These are phyloP conservation scores for Biston betularia DNA, from an alignment of 2,888 invertebrate species.

Conservation along the genomic window DNA sequence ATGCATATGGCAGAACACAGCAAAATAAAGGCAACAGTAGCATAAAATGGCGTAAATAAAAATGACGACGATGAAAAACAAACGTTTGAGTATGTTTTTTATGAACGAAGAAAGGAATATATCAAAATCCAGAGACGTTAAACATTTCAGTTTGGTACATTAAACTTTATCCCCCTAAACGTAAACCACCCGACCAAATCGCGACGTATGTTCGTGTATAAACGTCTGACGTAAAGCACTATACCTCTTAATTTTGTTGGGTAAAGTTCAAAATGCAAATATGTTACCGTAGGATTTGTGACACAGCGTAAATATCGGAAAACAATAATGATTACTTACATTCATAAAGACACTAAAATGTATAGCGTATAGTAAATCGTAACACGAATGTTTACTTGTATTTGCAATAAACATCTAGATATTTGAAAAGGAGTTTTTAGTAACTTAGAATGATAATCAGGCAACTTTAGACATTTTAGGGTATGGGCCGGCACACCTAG, in stretches of 20 bases:
- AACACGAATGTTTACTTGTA: too few relatives aligned
- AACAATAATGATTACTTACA: conserved; percentile 12
- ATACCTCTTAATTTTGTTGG: conserved; percentile 48
- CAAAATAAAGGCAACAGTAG: not conserved
- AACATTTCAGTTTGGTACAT: conserved; percentile 62
- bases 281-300: not conserved
- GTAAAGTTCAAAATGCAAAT: conserved; percentile 12
- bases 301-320: conserved; percentile 9
- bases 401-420: too few relatives aligned
- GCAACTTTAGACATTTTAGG: too few relatives aligned
- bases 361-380: not conserved
- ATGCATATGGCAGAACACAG: not conserved
- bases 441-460: too few relatives aligned
- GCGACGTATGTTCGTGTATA: conserved; percentile 44
- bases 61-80: not conserved
- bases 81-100: not conserved
- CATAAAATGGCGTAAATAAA: not conserved
- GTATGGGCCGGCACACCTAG: too few relatives aligned
- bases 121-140: conserved; percentile 39
- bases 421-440: too few relatives aligned
- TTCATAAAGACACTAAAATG: not conserved
- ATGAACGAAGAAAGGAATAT: not conserved
- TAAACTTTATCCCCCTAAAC: conserved; percentile 57
- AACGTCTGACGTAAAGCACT: conserved; percentile 14
- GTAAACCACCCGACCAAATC: conserved; percentile 59